Conservation (phyloP, 1,140 invertebrate genomes). For the Campoletis sonorensis region DNA sequence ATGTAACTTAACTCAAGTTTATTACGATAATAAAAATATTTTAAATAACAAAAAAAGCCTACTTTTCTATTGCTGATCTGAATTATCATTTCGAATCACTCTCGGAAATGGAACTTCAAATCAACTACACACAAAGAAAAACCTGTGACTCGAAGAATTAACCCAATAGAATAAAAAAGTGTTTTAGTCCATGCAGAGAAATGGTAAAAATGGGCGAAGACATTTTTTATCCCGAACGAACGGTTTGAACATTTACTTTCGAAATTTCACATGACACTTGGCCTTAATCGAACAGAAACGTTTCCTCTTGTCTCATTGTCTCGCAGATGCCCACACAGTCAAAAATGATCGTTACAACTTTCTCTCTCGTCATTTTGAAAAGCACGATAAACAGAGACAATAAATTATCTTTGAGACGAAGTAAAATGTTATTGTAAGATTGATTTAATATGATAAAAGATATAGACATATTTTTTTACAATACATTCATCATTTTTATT, state of each 20-base stretch:
- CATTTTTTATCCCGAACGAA: too few species aligned
- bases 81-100: not conserved
- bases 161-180: too few species aligned
- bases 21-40: constrained; percentile 54
- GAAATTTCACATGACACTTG: too few species aligned
- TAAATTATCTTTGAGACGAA: constrained; percentile 39
- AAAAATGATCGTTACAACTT: too few species aligned
- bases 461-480: constrained; percentile 49
- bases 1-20: constrained; percentile 48
- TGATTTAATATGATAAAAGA: constrained; percentile 54
- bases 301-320: not conserved
- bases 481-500: constrained; percentile 40
- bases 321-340: too few species aligned
- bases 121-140: too few species aligned
- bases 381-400: not conserved
- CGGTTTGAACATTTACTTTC: too few species aligned
- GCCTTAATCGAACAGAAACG: not conserved
- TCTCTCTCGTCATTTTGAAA: too few species aligned
- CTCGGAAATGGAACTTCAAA: too few species aligned
- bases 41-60: constrained; percentile 44
- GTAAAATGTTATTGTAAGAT: constrained; percentile 25
- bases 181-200: too few species aligned
- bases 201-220: too few species aligned
- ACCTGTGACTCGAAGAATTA: too few species aligned
- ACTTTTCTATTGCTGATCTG: constrained; percentile 12